phyloP scores from a whole-genome alignment of 2,113 vertebrate genomes.

The Phalacrocorax brasilianus region DNA sequence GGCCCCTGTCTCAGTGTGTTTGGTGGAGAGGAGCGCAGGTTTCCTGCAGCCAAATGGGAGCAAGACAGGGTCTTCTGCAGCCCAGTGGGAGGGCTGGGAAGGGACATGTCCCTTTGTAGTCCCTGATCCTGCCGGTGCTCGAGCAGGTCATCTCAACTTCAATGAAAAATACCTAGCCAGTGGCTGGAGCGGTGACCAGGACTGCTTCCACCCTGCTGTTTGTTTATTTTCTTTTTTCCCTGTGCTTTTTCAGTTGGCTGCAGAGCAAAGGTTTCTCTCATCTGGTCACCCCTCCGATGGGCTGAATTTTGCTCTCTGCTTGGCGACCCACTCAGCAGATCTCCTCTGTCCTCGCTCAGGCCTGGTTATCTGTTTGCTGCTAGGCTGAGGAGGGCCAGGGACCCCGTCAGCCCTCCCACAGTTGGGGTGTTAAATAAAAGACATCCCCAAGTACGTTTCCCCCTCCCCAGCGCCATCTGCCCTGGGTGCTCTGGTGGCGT shows the following conservation, averaged over 20 bases:
- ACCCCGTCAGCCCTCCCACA: fast-evolving
- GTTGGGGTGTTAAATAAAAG: not conserved
- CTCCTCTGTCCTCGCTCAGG: not conserved
- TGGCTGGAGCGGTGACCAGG: not conserved
- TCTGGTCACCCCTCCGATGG: not conserved
- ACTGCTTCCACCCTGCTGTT: not conserved
- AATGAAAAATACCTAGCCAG: not conserved
- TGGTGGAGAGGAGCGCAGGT: not conserved
- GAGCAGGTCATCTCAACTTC: not conserved
- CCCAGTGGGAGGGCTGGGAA: not conserved
- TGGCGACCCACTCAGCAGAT: not conserved
- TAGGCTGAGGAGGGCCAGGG: not conserved
- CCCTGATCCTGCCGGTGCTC: not conserved
- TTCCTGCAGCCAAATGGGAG: fast-evolving
- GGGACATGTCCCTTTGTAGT: not conserved
- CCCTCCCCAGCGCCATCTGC: fast-evolving
- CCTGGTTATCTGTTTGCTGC: not conserved
- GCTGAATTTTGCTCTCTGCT: not conserved
- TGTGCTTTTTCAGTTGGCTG: not conserved
- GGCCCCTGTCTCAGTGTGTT: fast-evolving
- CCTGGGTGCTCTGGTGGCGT: not conserved
- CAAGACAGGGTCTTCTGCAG: not conserved
- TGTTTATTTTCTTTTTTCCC: not conserved
- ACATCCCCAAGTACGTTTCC: not conserved
- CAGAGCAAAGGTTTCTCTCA: not conserved